A percentile compares a stretch with the other conserved stretches of the same genome.
phyloP scores from a whole-genome alignment of 2,888 invertebrate genomes.

The Apamea crenata region DNA sequence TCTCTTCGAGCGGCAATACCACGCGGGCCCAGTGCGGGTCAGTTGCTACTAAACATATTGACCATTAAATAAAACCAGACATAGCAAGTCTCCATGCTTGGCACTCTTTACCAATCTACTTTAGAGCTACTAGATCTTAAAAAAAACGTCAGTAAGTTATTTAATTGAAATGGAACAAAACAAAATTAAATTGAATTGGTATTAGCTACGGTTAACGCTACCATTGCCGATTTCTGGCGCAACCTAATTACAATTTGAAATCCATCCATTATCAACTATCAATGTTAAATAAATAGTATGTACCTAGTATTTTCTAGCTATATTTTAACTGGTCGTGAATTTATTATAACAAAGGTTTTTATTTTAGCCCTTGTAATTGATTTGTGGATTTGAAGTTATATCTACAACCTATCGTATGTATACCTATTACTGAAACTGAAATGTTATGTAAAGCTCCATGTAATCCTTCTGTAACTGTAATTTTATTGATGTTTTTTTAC shows the following conservation, averaged over 20 bases:
- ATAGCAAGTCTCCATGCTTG: neutral
- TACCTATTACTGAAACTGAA: neutral
- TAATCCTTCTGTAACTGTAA: neutral
- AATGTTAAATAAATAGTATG: neutral
- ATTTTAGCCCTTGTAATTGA: neutral
- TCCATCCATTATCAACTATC: neutral
- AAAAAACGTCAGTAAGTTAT: neutral
- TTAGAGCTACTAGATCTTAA: neutral
- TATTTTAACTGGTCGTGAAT: neutral
- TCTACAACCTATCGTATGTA: neutral
- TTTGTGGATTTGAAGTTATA: neutral
- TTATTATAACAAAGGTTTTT: neutral
- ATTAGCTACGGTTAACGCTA: neutral
- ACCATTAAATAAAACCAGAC: neutral
- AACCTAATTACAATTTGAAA: constrained; percentile 1
- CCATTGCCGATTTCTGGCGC: neutral
- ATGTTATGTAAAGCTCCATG: neutral
- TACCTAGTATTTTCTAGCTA: neutral
- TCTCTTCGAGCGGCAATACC: neutral
- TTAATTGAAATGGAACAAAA: neutral
- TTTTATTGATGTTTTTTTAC: neutral
- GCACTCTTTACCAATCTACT: neutral
- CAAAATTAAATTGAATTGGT: neutral
- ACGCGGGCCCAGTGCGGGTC: neutral
- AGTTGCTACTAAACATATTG: neutral